phyloP scores from a whole-genome alignment of 1,140 invertebrate species.

The Drosophila virilis region DNA sequence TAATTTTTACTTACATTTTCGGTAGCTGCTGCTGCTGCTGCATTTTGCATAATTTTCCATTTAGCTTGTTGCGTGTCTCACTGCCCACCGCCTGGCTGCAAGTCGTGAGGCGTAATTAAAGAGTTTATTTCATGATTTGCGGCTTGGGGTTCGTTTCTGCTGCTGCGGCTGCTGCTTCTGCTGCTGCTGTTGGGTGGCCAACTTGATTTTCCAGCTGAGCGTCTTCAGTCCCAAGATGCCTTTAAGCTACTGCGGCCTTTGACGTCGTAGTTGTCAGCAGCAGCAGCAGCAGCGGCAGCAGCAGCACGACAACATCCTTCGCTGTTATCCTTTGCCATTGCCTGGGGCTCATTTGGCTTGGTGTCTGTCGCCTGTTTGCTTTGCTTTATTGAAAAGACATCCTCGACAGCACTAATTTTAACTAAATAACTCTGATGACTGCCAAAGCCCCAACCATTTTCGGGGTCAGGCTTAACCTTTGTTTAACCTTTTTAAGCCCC shows the following conservation, averaged over 20 bases:
- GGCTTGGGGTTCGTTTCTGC: conserved; percentile 49
- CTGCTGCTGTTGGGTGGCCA: conserved; percentile 65
- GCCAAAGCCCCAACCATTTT: conserved; percentile 53
- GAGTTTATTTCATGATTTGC: conserved; percentile 82
- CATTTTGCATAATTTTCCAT: conserved; percentile 82
- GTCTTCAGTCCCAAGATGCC: conserved; percentile 63
- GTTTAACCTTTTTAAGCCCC: conserved; percentile 60
- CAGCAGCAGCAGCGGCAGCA: neutral
- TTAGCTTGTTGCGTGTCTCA: conserved; percentile 71
- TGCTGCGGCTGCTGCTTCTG: conserved; percentile 42
- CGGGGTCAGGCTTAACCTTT: conserved; percentile 51
- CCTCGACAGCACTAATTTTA: conserved; percentile 79
- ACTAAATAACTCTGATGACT: conserved; percentile 81
- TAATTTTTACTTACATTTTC: conserved; percentile 78
- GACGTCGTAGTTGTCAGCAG: conserved; percentile 66
- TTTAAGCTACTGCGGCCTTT: conserved; percentile 66
- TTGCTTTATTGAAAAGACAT: conserved; percentile 73
- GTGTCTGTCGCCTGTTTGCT: conserved; percentile 34
- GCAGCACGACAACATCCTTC: conserved; percentile 40
- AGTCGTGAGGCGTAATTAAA: conserved; percentile 81
- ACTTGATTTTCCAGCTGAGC: conserved; percentile 73
- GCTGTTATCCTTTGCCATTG: conserved; percentile 62
- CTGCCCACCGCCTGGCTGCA: conserved; percentile 1
- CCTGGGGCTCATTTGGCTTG: conserved; percentile 35
- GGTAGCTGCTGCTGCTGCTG: conserved; percentile 66